Conservation (phyloP, 1,140 invertebrate species). For the Asobara japonica region DNA sequence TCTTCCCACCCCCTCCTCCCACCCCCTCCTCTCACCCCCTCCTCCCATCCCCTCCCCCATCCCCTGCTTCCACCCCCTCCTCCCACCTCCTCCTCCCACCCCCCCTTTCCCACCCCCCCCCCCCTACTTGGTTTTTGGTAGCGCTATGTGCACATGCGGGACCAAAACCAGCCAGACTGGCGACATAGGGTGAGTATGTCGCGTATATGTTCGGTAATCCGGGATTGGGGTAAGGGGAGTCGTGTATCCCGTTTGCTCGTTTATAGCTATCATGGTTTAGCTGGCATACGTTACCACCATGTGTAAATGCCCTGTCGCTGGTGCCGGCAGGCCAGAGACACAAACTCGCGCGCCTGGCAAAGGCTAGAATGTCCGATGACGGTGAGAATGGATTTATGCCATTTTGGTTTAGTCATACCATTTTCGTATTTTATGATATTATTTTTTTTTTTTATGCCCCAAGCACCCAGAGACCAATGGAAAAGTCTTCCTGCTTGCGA, state of each 20-base stretch:
- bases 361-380: neutral
- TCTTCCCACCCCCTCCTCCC: neutral
- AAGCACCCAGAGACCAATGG: too few species aligned
- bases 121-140: neutral
- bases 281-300: conserved; percentile 12
- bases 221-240: neutral
- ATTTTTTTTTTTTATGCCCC: too few species aligned
- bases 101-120: too few species aligned
- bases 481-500: too few species aligned
- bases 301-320: conserved; percentile 20
- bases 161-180: neutral
- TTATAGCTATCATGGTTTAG: conserved; percentile 18
- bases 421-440: too few species aligned
- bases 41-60: too few species aligned
- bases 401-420: conserved; percentile 53
- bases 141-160: neutral
- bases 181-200: neutral
- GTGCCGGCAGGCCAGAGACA: neutral
- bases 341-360: neutral
- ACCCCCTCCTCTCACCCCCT: too few species aligned
- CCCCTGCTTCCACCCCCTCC: too few species aligned
- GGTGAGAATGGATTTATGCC: conserved; percentile 1
- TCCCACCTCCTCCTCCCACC: neutral
- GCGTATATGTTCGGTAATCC: conserved; percentile 1
- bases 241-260: neutral